These are phyloP conservation scores for Chloroceryle amazona DNA, from an alignment of 2,797 vertebrate species.

Conservation along the genomic window DNA sequence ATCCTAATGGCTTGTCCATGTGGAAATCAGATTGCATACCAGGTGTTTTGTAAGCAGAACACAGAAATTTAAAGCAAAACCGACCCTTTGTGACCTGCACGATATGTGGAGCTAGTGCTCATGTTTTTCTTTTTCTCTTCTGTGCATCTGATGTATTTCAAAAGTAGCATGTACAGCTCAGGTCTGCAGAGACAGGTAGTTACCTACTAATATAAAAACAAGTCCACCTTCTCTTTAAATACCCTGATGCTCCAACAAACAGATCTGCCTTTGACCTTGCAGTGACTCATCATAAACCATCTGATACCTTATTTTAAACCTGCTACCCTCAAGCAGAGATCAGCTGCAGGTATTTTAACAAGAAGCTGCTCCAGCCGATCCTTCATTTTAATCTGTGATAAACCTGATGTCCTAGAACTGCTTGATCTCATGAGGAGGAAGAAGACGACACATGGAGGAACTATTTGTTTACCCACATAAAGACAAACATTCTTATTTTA, in stretches of 20 bases:
- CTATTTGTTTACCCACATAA: neutral
- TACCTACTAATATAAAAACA: neutral
- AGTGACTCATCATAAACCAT: neutral
- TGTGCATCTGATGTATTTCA: slow-evolving; percentile 16
- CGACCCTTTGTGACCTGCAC: slow-evolving; percentile 4
- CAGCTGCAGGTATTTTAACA: neutral
- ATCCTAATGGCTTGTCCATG: neutral
- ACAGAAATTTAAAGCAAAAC: slow-evolving; percentile 3
- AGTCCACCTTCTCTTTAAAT: neutral
- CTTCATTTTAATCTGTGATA: neutral
- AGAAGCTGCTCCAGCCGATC: neutral
- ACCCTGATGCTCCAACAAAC: neutral
- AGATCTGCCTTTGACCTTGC: neutral
- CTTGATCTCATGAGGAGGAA: neutral
- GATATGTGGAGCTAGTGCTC: neutral
- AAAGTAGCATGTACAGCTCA: neutral
- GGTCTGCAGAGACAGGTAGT: neutral
- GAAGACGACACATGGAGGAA: neutral
- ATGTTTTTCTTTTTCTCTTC: slow-evolving; percentile 7
- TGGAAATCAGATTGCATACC: slow-evolving; percentile 26
- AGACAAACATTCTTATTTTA: neutral
- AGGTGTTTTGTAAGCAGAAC: slow-evolving; percentile 37
- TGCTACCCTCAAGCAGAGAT: neutral
- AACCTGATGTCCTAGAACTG: neutral
- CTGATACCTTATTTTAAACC: neutral